These are phyloP conservation scores for Drosophila sechellia DNA, from an alignment of 1,140 invertebrate genomes.

Conservation along the genomic window DNA sequence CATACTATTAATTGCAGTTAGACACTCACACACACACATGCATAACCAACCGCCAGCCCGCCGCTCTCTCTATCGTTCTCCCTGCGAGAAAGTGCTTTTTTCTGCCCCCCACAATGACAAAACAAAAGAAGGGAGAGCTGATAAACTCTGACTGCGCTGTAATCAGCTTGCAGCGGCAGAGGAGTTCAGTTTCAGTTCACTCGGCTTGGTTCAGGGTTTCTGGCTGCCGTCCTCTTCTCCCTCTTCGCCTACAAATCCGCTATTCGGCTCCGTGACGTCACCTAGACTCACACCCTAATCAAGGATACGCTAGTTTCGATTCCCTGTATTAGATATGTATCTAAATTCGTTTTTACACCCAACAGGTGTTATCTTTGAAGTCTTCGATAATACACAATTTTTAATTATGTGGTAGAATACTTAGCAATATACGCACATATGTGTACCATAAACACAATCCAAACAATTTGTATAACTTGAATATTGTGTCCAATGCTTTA, in stretches of 20 bases:
- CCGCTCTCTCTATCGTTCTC: background rate
- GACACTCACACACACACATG: too few relatives aligned
- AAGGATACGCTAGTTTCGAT: background rate
- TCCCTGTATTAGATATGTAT: background rate
- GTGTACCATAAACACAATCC: too few relatives aligned
- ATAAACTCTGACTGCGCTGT: conserved; percentile 47
- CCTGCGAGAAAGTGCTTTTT: conserved; percentile 15
- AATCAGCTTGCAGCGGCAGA: conserved; percentile 27
- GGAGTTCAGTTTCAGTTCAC: conserved; percentile 26
- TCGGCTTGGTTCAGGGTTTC: conserved; percentile 23
- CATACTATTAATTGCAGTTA: conserved; percentile 33
- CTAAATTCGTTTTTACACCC: too few relatives aligned
- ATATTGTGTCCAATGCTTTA: background rate
- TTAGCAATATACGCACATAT: too few relatives aligned
- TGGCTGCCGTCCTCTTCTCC: background rate
- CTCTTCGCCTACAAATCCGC: background rate
- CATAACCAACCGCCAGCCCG: too few relatives aligned
- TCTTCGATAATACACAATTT: too few relatives aligned
- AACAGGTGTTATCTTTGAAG: too few relatives aligned
- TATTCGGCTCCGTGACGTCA: conserved; percentile 5
- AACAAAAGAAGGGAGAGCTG: conserved; percentile 15
- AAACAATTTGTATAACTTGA: too few relatives aligned
- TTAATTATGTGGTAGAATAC: too few relatives aligned
- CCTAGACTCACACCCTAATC: background rate
- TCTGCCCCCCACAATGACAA: conserved; percentile 28